phyloP scores from a whole-genome alignment of 2,888 invertebrate species.

The Melinopterus prodromus region DNA sequence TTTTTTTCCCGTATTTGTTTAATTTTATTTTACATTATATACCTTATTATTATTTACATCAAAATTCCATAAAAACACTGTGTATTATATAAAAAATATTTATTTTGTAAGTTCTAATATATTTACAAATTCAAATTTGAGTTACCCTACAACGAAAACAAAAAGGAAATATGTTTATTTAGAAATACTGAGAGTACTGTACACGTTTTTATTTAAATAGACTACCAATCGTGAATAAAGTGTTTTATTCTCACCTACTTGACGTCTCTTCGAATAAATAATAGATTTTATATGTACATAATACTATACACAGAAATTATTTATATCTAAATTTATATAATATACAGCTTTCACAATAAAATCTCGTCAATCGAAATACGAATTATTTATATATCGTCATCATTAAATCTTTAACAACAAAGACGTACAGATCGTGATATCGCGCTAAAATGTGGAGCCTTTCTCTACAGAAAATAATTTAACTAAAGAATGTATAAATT shows the following conservation, averaged over 20 bases:
- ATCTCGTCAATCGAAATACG: not conserved
- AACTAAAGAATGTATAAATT: slow-evolving; percentile 28
- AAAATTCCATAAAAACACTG: slow-evolving; percentile 16
- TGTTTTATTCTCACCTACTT: not conserved
- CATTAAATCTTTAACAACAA: not conserved
- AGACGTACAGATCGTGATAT: not conserved
- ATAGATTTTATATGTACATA: slow-evolving; percentile 38
- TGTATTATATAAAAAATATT: slow-evolving; percentile 45
- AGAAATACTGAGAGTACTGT: slow-evolving; percentile 35
- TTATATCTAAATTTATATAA: slow-evolving; percentile 31
- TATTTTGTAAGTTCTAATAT: slow-evolving; percentile 45
- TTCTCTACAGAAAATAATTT: slow-evolving; percentile 17
- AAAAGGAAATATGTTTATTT: not conserved
- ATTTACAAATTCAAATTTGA: slow-evolving; percentile 35
- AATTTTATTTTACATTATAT: slow-evolving; percentile 31
- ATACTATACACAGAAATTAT: slow-evolving; percentile 36
- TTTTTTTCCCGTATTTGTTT: slow-evolving; percentile 32
- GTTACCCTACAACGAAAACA: slow-evolving; percentile 22
- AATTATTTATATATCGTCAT: not conserved
- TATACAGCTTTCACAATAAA: not conserved
- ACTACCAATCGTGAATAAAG: not conserved
- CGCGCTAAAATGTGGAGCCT: not conserved
- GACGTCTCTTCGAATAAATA: slow-evolving; percentile 32
- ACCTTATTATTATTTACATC: slow-evolving; percentile 18
- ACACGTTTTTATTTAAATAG: slow-evolving; percentile 12